phyloP scores from a whole-genome alignment of 2,113 vertebrate species.

The Cyprinodon tularosa region DNA sequence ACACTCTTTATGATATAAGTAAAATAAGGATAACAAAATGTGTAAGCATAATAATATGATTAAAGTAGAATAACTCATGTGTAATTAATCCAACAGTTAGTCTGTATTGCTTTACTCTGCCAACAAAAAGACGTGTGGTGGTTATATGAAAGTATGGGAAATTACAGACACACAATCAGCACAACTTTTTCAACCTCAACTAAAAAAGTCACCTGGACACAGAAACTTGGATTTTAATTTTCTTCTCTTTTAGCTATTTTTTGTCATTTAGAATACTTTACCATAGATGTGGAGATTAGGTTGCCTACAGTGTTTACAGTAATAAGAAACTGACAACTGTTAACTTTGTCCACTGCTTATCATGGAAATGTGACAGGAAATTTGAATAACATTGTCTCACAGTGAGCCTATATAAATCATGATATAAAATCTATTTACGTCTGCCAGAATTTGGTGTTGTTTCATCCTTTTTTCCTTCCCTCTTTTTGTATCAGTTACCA shows the following conservation, averaged over 20 bases:
- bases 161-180: constrained; percentile 18
- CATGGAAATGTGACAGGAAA: constrained; percentile 10
- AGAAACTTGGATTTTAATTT: constrained; percentile 43
- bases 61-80: too few species aligned
- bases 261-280: constrained; percentile 47
- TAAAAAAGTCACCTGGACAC: constrained; percentile 35
- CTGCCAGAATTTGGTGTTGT: constrained; percentile 23
- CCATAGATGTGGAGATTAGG: constrained; percentile 63
- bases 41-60: too few species aligned
- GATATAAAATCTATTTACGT: constrained; percentile 54
- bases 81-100: too few species aligned
- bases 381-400: constrained; percentile 72
- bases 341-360: constrained; percentile 35
- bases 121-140: constrained; percentile 57
- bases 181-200: constrained; percentile 31
- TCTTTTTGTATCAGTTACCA: constrained; percentile 10
- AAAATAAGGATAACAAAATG: too few species aligned
- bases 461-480: constrained; percentile 1
- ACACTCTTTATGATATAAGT: too few species aligned
- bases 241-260: constrained; percentile 21
- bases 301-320: constrained; percentile 23
- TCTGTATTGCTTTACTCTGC: constrained; percentile 24
- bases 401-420: constrained; percentile 46
- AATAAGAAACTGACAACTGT: constrained; percentile 17
- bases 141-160: constrained; percentile 26